These are phyloP conservation scores for Novumbra hubbsi DNA, from an alignment of 2,797 vertebrate species.

Conservation along the genomic window DNA sequence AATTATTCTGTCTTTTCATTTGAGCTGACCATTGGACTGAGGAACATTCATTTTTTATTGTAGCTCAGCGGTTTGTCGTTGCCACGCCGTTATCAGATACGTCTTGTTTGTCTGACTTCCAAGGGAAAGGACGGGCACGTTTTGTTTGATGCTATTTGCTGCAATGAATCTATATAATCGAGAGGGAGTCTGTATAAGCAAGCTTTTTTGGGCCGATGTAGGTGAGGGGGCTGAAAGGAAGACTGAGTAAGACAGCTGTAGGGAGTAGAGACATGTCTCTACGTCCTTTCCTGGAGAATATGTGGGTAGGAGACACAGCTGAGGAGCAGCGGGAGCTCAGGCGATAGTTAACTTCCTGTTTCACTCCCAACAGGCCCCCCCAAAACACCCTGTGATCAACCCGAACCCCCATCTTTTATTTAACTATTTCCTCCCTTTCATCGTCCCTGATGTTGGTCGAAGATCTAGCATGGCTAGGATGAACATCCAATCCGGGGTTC, in stretches of 20 bases:
- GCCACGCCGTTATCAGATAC: too few species aligned
- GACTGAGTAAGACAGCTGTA: constrained; percentile 33
- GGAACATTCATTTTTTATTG: too few species aligned
- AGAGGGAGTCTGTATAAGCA: background rate
- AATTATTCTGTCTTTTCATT: too few species aligned
- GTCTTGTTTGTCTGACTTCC: too few species aligned
- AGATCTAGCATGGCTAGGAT: background rate
- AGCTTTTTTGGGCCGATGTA: background rate
- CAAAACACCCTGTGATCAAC: constrained; percentile 5
- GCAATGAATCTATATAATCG: background rate
- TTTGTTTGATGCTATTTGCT: background rate
- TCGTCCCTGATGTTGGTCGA: background rate
- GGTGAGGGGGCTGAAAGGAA: constrained; percentile 2
- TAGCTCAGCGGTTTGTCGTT: too few species aligned
- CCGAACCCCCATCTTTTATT: background rate
- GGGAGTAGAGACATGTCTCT: constrained; percentile 47
- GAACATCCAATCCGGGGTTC: background rate
- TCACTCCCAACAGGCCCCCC: background rate
- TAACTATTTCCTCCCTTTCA: constrained; percentile 2
- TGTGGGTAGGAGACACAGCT: constrained; percentile 54
- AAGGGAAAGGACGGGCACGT: too few species aligned
- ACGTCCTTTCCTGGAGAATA: constrained; percentile 54
- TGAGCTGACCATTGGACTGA: too few species aligned
- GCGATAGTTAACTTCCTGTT: constrained; percentile 33
- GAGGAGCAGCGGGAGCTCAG: constrained; percentile 33